Percentiles rank a stretch among this genome's conserved stretches.
Evolutionary conservation across 2,797 vertebrate species (phyloP).

Genomic region (Urocyon cinereoargenteus): DNA sequence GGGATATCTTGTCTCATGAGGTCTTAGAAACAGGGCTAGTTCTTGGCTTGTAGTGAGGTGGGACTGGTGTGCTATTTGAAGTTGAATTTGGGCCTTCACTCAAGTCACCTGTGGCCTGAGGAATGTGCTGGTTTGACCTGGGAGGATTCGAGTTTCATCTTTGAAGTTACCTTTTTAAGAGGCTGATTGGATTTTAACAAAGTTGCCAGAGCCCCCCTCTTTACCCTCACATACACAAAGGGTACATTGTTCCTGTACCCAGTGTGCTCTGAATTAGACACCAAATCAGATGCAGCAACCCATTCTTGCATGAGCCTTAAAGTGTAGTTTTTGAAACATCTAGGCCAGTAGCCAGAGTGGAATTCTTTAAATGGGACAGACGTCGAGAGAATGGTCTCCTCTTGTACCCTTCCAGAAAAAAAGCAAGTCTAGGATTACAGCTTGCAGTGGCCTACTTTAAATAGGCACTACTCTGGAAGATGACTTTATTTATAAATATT

Average conservation of each 20-base stretch:
- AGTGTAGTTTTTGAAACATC: constrained; percentile 66
- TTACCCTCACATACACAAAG: constrained; percentile 48
- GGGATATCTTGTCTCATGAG: neutral
- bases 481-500: constrained; percentile 87
- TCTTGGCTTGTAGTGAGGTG: neutral
- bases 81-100: constrained; percentile 26
- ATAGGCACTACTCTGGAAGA: constrained; percentile 80
- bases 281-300: constrained; percentile 66
- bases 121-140: constrained; percentile 59
- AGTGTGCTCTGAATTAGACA: constrained; percentile 64
- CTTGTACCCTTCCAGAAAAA: constrained; percentile 41
- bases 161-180: constrained; percentile 44
- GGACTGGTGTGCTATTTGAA: neutral
- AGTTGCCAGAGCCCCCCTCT: neutral
- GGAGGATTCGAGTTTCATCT: constrained; percentile 67
- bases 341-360: constrained; percentile 70
- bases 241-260: constrained; percentile 63
- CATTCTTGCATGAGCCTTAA: constrained; percentile 66
- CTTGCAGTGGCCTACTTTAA: constrained; percentile 81
- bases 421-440: constrained; percentile 68
- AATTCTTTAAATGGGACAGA: constrained; percentile 75
- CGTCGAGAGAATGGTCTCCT: constrained; percentile 60
- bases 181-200: constrained; percentile 50
- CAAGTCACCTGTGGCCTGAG: constrained; percentile 43
- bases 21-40: neutral